Evolutionary conservation across 2,888 invertebrate genomes (phyloP), one percentile per base, ranked within the genome.

Genomic region (Prenolepis imparis): DNA sequence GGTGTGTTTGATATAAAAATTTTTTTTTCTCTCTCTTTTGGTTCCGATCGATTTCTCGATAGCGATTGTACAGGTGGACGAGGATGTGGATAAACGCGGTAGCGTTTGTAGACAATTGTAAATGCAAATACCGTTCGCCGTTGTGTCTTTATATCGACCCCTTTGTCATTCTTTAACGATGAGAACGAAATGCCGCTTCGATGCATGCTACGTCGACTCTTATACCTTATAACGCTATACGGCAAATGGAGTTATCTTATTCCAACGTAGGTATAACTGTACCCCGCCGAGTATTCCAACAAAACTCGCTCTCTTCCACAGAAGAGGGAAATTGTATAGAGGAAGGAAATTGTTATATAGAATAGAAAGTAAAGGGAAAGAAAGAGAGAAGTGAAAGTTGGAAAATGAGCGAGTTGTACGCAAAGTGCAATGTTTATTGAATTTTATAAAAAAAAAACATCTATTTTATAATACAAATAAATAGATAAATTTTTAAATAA

Each of bases 61-160:
- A n/a, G 55, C 24, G 8, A 41, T 18, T 66, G 24, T 39, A 39
- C 32, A 36, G 18, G 18, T n/a, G 18, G 63, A 36, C 36, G n/a
- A 18, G 36, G 55, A 77, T 39, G 52, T 32, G 75, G 39, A 66
- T 55, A 77, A 39, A 55, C 66, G n/a, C 64, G 21, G 52, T 64
- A 64, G 75, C 75, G 18, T n/a, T 24, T 28, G 28, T 28, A 28
- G 39, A 52, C 75, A 55, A 77, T 77, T 66, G 66, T 55, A 55
- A 66, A 77, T 77, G 55, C 39, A 55, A 77, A 77, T 77, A 44
- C 39, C 52, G 24, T 44, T 52, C 24, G 55, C 39, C 66, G 66
- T 77, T 66, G 39, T 77, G 39, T 77, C 77, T 77, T 66, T 77
- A 55, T 77, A 55, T 77, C 66, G 77, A 77, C 6, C 55, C 15